phyloP scores from a whole-genome alignment of 2,888 invertebrate genomes.

The Ferrisia virgata region DNA sequence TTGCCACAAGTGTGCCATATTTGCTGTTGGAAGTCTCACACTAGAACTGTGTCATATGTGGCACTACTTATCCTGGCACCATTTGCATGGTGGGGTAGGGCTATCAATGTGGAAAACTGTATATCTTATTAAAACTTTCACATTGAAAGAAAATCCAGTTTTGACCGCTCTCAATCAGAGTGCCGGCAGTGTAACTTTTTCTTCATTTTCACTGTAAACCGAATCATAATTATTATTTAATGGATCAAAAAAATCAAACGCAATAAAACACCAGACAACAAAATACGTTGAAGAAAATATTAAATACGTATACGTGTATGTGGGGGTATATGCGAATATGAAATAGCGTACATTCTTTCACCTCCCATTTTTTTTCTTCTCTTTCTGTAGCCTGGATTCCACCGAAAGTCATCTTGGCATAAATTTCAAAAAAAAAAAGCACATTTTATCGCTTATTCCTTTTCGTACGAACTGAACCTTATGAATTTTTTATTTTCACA shows the following conservation, averaged over 20 bases:
- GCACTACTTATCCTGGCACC: too few relatives aligned
- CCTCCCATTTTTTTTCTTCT: background rate
- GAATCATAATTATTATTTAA: too few relatives aligned
- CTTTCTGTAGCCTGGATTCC: background rate
- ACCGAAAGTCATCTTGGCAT: conserved; percentile 11
- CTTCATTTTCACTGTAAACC: too few relatives aligned
- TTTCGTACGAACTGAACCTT: conserved; percentile 8
- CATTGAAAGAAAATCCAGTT: too few relatives aligned
- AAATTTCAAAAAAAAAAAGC: conserved; percentile 4
- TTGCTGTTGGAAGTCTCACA: too few relatives aligned
- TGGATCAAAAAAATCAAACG: background rate
- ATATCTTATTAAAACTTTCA: too few relatives aligned
- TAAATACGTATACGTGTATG: background rate
- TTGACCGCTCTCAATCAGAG: too few relatives aligned
- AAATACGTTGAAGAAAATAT: background rate
- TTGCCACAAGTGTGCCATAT: too few relatives aligned
- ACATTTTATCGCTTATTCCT: conserved; percentile 24
- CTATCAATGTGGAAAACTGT: too few relatives aligned
- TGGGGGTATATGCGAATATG: background rate
- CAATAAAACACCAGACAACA: background rate
- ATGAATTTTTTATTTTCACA: conserved; percentile 31
- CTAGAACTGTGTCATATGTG: too few relatives aligned
- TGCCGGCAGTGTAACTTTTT: too few relatives aligned
- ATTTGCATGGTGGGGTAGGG: too few relatives aligned
- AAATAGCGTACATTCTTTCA: conserved; percentile 12